Conservation (phyloP, 53 echinoderm and acorn worm genomes). For the Antedon mediterranea region DNA sequence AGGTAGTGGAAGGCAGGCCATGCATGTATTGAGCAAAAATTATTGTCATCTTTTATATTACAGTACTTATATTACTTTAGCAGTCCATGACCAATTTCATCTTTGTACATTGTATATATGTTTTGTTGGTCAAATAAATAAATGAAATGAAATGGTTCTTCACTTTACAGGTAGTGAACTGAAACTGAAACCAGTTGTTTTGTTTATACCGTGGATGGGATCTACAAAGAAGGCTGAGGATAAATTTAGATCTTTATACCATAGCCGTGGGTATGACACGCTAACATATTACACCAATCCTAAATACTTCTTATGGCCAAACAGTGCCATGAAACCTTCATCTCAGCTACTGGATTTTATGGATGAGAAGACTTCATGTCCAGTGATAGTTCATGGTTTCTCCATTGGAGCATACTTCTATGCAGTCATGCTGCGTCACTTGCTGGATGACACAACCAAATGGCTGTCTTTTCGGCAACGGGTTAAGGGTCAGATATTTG, state of each 20-base stretch:
- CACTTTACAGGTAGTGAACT: slow-evolving; percentile 22
- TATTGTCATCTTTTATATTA: no score
- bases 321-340: slow-evolving; percentile 21
- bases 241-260: slow-evolving; percentile 50
- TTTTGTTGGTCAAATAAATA: no score
- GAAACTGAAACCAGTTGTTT: slow-evolving; percentile 19
- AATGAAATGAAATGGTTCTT: no score
- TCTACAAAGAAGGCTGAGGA: slow-evolving; percentile 30
- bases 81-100: no score
- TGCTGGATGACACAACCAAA: slow-evolving; percentile 10
- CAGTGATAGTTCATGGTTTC: slow-evolving; percentile 53
- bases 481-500: slow-evolving; percentile 61
- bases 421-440: slow-evolving; percentile 15
- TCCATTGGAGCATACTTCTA: slow-evolving; percentile 70
- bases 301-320: slow-evolving; percentile 53
- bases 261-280: slow-evolving; percentile 53
- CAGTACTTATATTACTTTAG: no score
- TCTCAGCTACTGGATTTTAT: slow-evolving; percentile 32
- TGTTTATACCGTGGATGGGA: slow-evolving; percentile 65
- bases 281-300: slow-evolving; percentile 34
- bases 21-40: no score
- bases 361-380: slow-evolving; percentile 15
- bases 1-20: no score
- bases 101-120: no score
- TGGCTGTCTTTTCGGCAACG: slow-evolving; percentile 1